Evolutionary conservation across 1,140 invertebrate species (phyloP), one percentile per base, ranked within the genome.

Genomic region (Heliothis virescens): DNA sequence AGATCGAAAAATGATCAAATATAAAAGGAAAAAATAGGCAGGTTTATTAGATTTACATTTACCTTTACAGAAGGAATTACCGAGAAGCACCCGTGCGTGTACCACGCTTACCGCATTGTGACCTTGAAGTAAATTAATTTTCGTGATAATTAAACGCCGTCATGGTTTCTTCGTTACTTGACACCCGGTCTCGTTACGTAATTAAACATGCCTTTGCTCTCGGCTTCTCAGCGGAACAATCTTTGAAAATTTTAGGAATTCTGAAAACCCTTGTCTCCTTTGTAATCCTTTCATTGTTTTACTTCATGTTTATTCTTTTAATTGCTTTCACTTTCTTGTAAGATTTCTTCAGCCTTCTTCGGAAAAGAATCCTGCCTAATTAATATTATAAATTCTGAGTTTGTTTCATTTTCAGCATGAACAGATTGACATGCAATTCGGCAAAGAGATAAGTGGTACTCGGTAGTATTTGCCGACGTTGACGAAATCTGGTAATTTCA

Each of bases 161-260:
- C 15, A 71, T 55, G 67, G 67, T 71, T 71, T 71, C 67, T 55
- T 55, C 67, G 52, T 71, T 71, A 71, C 50, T 47, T 71, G 67
- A 71, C 67, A 53, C 48, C 2, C 41, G 21, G 26, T 15, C 50
- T 29, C 12, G 65, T 71, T 34, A 71, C n/a, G 50, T 71, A 71
- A 55, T 71, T 71, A 71, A 71, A 71, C 50, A 71, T 55, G 34
- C 62, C 50, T n/a, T 34, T 50, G n/a, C 48, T 34, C 50, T 29
- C 34, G 62, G 62, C n/a, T 65, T 65, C 62, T 16, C 29, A 41
- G 60, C 34, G 60, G 34, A 41, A 65, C 34, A 65, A 65, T 65
- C 62, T 41, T 65, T 65, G 62, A 65, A 65, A 65, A 65, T 65
- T 65, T 65, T 65, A 65, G 13, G 62, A 65, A 65, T n/a, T 47